Base-by-base conservation (phyloP, 1,140 invertebrate species). In the Lutraria rhynchaena region DNA sequence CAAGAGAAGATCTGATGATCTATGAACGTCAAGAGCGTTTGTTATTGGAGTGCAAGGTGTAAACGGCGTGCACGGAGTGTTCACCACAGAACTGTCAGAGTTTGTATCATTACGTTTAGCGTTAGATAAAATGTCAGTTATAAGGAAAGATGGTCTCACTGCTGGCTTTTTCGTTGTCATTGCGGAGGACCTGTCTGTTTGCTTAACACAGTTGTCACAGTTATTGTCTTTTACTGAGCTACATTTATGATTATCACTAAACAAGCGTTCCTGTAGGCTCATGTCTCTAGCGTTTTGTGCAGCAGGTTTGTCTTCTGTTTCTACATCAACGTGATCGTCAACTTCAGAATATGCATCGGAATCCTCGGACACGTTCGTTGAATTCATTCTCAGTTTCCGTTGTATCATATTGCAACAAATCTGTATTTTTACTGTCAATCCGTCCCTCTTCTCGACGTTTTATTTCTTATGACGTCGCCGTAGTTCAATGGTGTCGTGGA, bases 311-410 rank as follows among this genome's bases (percentile, higher is more conserved):
- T 55, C 49, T 9, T 35, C 33, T 29, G 46, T n/a, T 35, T 77
- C 75, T 3, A 67, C 60, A 37, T 77, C 75, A 27, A 77, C 44
- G 19, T 77, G 75, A 55, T 77, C 75, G 4, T 65, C 60, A 53
- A 53, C 61, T 41, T 77, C 75, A 22, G 75, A 77, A 57, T 53
- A 77, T 29, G 22, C 46, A 37, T 77, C 75, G 2, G 75, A 77
- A 17, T 77, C 75, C 29, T 77, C 75, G 2, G 75, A 77, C 44
- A 77, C 60, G 29, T 67, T 77, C 51, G 75, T 67, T 33, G 75
- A 77, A 67, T 77, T 67, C 75, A 77, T 77, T 46, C 75, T 77
- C 44, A 77, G 33, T 44, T 77, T 77, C 46, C 29, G 57, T 11
- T 55, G 73, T 33, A 76, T 61, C 73, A 76, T 76, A n/a, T n/a